These are phyloP conservation scores for Thymallus thymallus DNA, from an alignment of 2,113 vertebrate genomes.

Conservation along the genomic window DNA sequence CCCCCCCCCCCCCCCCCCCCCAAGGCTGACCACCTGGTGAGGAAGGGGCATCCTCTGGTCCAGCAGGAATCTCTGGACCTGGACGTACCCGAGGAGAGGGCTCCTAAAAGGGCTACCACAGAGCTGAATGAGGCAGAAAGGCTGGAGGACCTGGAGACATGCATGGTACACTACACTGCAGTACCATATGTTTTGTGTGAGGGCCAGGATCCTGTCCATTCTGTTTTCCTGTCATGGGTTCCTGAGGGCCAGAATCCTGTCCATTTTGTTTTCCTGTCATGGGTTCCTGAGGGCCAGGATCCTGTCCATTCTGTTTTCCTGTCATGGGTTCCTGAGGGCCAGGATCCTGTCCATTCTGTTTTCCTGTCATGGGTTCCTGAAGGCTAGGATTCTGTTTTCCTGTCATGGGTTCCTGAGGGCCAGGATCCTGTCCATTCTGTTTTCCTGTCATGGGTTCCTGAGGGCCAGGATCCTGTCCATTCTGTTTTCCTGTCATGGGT, in stretches of 20 bases:
- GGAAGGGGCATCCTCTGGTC: slow-evolving; percentile 79
- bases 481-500: no score
- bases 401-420: not conserved
- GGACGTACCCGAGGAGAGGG: slow-evolving; percentile 82
- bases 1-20: not conserved
- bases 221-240: not conserved
- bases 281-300: no score
- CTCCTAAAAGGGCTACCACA: slow-evolving; percentile 75
- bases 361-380: not conserved
- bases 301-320: no score
- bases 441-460: no score
- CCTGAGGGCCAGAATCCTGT: no score
- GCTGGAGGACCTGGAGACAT: slow-evolving; percentile 90
- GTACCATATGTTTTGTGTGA: no score
- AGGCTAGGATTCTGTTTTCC: no score
- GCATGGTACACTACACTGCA: slow-evolving; percentile 83
- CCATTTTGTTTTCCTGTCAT: no score
- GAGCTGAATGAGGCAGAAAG: slow-evolving; percentile 88
- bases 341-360: no score
- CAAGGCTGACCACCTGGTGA: slow-evolving; percentile 88
- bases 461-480: not conserved
- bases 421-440: not conserved
- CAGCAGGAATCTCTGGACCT: slow-evolving; percentile 84
- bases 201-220: not conserved
- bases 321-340: not conserved